phyloP scores from a whole-genome alignment of 2,888 invertebrate genomes.

The Euclidia mi region DNA sequence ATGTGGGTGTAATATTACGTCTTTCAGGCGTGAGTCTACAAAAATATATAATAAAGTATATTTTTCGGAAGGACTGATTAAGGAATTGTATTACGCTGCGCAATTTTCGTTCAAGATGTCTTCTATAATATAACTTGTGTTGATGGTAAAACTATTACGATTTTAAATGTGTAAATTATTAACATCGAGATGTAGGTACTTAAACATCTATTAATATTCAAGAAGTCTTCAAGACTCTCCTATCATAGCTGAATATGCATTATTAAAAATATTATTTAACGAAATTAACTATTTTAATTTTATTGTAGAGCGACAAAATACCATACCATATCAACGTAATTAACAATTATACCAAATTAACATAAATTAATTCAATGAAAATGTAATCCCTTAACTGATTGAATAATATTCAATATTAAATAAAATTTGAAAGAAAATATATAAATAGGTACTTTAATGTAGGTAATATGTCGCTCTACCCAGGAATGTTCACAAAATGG shows the following conservation, averaged over 20 bases:
- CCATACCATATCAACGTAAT: not conserved
- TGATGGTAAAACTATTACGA: slow-evolving; percentile 45
- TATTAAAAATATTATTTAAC: slow-evolving; percentile 40
- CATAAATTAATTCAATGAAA: no score
- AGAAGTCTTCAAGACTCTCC: slow-evolving; percentile 63
- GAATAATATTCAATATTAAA: no score
- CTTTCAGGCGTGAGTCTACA: no score
- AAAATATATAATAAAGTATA: no score
- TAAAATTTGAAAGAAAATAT: not conserved
- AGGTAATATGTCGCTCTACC: slow-evolving; percentile 26
- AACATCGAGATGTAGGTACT: slow-evolving; percentile 51
- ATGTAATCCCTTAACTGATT: no score
- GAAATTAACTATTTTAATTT: slow-evolving; percentile 26
- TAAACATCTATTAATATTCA: slow-evolving; percentile 47
- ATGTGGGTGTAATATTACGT: no score
- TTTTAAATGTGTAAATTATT: slow-evolving; percentile 44
- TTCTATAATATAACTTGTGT: no score
- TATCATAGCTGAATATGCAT: slow-evolving; percentile 49
- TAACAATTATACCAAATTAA: not conserved
- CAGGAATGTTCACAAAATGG: slow-evolving; percentile 15
- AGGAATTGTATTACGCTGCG: no score
- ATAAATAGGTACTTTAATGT: not conserved
- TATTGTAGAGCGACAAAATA: slow-evolving; percentile 35
- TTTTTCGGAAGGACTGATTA: no score
- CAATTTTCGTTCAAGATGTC: no score